Percentiles rank a stretch among this genome's conserved stretches.
Evolutionary conservation across 2,797 vertebrate genomes (phyloP).

Genomic region (Philypnodon macrostomus): DNA sequence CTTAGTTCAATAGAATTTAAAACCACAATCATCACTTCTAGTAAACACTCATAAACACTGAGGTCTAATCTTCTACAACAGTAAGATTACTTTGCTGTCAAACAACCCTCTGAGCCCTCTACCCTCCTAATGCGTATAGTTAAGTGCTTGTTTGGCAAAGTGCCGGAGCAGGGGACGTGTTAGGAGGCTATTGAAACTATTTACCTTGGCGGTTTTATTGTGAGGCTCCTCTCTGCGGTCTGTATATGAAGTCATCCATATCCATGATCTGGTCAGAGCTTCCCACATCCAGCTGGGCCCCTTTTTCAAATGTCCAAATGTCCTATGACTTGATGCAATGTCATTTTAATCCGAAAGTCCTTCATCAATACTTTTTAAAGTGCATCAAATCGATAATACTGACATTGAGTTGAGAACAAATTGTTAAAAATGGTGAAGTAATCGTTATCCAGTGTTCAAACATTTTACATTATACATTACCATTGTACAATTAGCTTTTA

Average conservation of each 20-base stretch:
- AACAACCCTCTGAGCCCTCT: not conserved
- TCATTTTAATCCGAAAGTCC: conserved; percentile 14
- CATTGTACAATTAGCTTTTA: not conserved
- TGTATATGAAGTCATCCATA: conserved; percentile 6
- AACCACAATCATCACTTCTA: no score
- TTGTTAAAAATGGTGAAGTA: conserved; percentile 39
- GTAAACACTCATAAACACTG: no score
- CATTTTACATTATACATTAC: conserved; percentile 22
- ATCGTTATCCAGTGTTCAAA: conserved; percentile 25
- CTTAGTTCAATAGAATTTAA: no score
- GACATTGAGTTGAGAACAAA: conserved; percentile 19
- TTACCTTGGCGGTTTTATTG: conserved; percentile 43
- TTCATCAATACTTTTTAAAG: conserved; percentile 38
- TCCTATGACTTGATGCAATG: conserved; percentile 6
- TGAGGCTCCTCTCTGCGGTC: conserved; percentile 5
- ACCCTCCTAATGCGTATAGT: conserved; percentile 21
- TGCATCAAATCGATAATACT: conserved; percentile 57
- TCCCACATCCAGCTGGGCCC: conserved; percentile 21
- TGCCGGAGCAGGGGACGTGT: conserved; percentile 26
- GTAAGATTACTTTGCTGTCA: not conserved
- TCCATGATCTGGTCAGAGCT: conserved; percentile 24
- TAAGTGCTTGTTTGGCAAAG: conserved; percentile 51
- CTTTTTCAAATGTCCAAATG: conserved; percentile 6
- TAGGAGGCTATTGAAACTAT: conserved; percentile 26
- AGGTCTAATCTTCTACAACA: conserved; percentile 1